phyloP scores from a whole-genome alignment of 2,113 vertebrate species.

The Thalassarche chlororhynchos region DNA sequence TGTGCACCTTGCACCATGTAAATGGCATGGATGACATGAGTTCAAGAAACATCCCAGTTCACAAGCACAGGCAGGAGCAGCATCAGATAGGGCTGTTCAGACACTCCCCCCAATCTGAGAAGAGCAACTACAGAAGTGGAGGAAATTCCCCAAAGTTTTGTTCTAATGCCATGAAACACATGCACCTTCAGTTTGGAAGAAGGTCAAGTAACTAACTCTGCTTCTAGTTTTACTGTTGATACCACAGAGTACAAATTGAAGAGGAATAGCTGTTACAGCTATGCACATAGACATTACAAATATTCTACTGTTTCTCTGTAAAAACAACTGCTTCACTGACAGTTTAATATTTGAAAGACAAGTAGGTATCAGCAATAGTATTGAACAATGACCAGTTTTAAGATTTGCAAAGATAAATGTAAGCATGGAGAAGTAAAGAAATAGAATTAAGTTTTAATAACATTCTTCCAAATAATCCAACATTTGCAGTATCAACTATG shows the following conservation, averaged over 20 bases:
- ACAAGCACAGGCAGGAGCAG: not conserved
- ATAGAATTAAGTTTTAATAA: not conserved
- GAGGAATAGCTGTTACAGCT: not conserved
- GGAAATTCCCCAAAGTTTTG: not conserved
- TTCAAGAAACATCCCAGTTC: not conserved
- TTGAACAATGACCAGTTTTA: not conserved
- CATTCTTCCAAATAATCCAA: not conserved
- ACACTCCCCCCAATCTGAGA: not conserved
- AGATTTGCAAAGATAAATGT: not conserved
- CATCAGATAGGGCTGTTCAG: not conserved
- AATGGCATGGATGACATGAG: not conserved
- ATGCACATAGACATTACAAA: not conserved
- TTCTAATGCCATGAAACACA: not conserved
- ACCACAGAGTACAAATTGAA: not conserved
- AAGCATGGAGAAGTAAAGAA: not conserved
- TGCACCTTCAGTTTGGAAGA: not conserved
- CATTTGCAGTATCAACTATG: not conserved
- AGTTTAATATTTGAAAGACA: not conserved
- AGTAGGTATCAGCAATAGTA: not conserved
- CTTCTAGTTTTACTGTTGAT: not conserved
- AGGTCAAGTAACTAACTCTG: not conserved
- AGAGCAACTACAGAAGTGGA: not conserved
- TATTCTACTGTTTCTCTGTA: not conserved
- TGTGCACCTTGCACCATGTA: not conserved
- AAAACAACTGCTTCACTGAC: not conserved